Evolutionary conservation across 1,140 invertebrate genomes (phyloP).

Genomic region (Mercenaria mercenaria): DNA sequence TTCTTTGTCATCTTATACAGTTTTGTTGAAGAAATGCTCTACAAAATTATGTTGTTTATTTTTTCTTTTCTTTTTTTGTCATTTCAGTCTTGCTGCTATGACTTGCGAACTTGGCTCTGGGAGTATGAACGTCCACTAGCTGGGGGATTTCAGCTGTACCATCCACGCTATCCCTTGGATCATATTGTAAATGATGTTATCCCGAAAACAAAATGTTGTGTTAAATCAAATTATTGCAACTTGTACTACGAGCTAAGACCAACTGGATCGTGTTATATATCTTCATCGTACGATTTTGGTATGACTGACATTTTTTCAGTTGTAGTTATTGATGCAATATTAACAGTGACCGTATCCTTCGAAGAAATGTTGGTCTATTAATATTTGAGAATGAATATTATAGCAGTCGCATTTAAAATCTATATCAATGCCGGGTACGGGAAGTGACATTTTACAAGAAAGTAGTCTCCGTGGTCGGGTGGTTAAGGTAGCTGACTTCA

Average conservation of each 20-base stretch:
- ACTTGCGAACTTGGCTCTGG: neutral
- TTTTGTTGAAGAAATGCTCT: neutral
- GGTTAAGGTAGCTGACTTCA: too few relatives aligned
- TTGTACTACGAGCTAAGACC: neutral
- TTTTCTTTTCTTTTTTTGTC: too few relatives aligned
- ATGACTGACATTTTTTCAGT: neutral
- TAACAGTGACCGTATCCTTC: too few relatives aligned
- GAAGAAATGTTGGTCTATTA: too few relatives aligned
- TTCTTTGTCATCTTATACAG: neutral
- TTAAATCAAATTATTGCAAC: neutral
- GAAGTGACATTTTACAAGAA: too few relatives aligned
- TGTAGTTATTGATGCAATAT: too few relatives aligned
- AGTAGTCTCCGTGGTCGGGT: too few relatives aligned
- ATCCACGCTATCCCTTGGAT: neutral
- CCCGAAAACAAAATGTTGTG: neutral
- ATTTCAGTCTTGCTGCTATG: neutral
- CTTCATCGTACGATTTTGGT: neutral
- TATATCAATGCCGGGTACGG: too few relatives aligned
- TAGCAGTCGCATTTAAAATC: too few relatives aligned
- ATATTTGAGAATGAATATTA: too few relatives aligned
- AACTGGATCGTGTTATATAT: neutral
- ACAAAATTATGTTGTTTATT: neutral
- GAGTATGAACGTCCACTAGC: neutral
- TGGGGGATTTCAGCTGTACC: neutral
- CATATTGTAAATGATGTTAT: neutral